Base-by-base conservation (phyloP, 1,140 invertebrate species). In the Rhyzopertha dominica region DNA sequence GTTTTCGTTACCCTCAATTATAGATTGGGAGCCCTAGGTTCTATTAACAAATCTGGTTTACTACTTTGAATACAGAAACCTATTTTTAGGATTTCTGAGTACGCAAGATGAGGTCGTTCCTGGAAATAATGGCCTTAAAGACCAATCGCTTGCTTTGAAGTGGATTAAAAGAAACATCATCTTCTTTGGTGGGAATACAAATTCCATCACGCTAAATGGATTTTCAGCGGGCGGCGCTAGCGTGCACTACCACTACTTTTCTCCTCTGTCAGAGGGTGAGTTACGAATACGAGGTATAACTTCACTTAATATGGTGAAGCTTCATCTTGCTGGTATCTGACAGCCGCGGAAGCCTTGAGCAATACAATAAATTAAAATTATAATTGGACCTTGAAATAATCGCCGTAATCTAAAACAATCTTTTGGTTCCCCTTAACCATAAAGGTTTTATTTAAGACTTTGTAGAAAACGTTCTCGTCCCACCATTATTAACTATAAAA, bases 1-100 rank as follows among this genome's bases (percentile, higher is more conserved):
- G 72, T 84, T 8, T 64, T 76, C 19, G 81, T 82, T 0, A 77
- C 73, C 5, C 63, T 83, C 1, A 81, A 80, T 58, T 84, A 81
- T 58, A 61, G 82, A 12, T 50, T 83, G 18, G 79, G 78, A 14
- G 69, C 75, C 4, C 51, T 82, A 23, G 78, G 75, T 76, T 32
- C 4, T 14, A 39, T 9, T 13, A 5, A 1, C 10, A 12, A 14
- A 5, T 25, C 5, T 5, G 4, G n/a, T n/a, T n/a, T n/a, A n/a
- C n/a, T n/a, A n/a, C n/a, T n/a, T n/a, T n/a, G n/a, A n/a, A 49
- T 81, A 23, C 77, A 74, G 75, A 61, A 61, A 61, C 49, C 31
- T 26, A n/a, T n/a, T 47, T 42, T 25, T 25, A 53, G 47, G 48
- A 16, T 54, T 48, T 24, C 13, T 55, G 19, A 49, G 41, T 35